Evolutionary conservation across 2,888 invertebrate genomes (phyloP).

Genomic region (Tetragonisca angustula): DNA sequence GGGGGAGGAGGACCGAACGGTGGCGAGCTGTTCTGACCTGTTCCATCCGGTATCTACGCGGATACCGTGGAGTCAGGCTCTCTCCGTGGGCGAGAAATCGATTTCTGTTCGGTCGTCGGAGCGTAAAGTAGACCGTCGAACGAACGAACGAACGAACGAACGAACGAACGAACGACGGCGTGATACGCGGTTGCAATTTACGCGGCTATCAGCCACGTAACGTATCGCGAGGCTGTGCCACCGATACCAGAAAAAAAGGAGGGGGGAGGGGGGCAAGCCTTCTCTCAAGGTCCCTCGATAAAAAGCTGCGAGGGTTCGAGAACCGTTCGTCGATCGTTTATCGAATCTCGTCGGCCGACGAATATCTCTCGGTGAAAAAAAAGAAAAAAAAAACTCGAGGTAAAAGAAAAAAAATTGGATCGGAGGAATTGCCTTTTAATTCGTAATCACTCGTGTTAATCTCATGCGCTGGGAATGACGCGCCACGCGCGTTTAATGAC

Average conservation of each 20-base stretch:
- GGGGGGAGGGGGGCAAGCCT: background rate
- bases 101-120: constrained; percentile 46
- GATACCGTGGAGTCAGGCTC: constrained; percentile 31
- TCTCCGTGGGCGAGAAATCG: constrained; percentile 51
- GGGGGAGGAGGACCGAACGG: background rate
- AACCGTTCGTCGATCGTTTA: constrained; percentile 19
- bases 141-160: constrained; percentile 46
- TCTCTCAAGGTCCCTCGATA: constrained; percentile 29
- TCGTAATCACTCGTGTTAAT: background rate
- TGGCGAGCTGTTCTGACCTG: constrained; percentile 34
- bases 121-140: constrained; percentile 26
- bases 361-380: background rate
- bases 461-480: no score
- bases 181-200: constrained; percentile 57
- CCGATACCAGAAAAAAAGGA: constrained; percentile 43
- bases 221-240: constrained; percentile 36
- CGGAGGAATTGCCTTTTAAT: background rate
- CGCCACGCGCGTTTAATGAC: no score
- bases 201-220: constrained; percentile 47
- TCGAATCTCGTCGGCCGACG: background rate
- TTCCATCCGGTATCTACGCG: constrained; percentile 37
- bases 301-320: constrained; percentile 6
- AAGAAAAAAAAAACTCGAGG: no score
- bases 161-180: constrained; percentile 49
- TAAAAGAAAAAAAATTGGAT: background rate